A percentile compares a stretch with the other conserved stretches of the same genome.
Evolutionary conservation across 2,113 vertebrate species (phyloP).

Genomic region (Amphilophus citrinellus): DNA sequence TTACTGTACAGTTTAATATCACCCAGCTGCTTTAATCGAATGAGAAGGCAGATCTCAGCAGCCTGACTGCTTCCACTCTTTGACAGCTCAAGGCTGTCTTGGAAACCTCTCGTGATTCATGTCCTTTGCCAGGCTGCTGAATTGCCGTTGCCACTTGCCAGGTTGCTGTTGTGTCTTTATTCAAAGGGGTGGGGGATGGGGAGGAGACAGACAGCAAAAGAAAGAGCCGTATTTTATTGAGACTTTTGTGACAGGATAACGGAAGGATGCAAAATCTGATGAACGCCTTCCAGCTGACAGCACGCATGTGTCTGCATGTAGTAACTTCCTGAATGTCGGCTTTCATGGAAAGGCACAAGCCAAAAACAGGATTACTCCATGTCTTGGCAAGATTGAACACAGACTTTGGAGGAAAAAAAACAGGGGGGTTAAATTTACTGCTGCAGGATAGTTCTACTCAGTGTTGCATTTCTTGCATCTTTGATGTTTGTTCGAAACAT

Average conservation of each 20-base stretch:
- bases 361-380: conserved; percentile 72
- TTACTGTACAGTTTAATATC: conserved; percentile 32
- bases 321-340: conserved; percentile 49
- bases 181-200: conserved; percentile 13
- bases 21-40: conserved; percentile 56
- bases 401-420: conserved; percentile 5
- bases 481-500: conserved; percentile 6
- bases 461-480: not conserved
- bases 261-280: conserved; percentile 55
- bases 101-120: conserved; percentile 64
- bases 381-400: conserved; percentile 52
- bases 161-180: conserved; percentile 67
- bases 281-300: conserved; percentile 69
- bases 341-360: conserved; percentile 51
- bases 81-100: conserved; percentile 68
- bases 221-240: conserved; percentile 26
- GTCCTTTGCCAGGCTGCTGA: conserved; percentile 59
- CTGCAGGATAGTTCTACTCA: conserved; percentile 9
- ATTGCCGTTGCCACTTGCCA: conserved; percentile 58
- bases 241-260: conserved; percentile 44
- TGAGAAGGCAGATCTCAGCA: conserved; percentile 50
- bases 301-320: conserved; percentile 43
- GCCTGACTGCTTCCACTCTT: conserved; percentile 36
- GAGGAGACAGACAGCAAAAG: conserved; percentile 26
- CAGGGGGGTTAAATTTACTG: conserved; percentile 15